Evolutionary conservation across 53 echinoderm and acorn worm genomes (phyloP).

Genomic region (Arbacia lixula): DNA sequence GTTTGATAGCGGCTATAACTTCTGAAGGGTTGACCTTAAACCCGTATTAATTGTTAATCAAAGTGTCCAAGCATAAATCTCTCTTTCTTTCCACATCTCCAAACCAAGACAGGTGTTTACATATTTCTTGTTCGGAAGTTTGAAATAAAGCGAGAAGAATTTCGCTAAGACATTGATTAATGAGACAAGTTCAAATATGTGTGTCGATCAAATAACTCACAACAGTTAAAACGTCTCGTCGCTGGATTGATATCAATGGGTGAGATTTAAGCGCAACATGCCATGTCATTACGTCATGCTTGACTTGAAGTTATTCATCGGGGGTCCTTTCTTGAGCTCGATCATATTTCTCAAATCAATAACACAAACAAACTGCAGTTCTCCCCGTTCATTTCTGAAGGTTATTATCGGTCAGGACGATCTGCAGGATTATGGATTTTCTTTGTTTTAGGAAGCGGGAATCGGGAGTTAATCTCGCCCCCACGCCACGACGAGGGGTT

Average conservation of each 20-base stretch:
- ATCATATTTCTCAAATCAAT: background rate
- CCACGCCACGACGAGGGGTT: constrained; percentile 23
- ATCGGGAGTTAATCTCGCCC: constrained; percentile 26
- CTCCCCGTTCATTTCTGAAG: constrained; percentile 5
- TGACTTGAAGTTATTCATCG: constrained; percentile 15
- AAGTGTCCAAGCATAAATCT: too few relatives aligned
- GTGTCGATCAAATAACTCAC: constrained; percentile 35
- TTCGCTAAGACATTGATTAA: constrained; percentile 24
- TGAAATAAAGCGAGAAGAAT: too few relatives aligned
- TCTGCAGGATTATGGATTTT: constrained; percentile 25
- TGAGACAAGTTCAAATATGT: constrained; percentile 2
- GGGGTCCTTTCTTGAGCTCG: background rate
- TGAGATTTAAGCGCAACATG: background rate
- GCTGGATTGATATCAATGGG: constrained; percentile 9
- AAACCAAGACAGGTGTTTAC: too few relatives aligned
- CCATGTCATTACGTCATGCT: background rate
- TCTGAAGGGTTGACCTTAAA: too few relatives aligned
- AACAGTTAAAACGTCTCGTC: constrained; percentile 28
- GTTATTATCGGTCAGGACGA: constrained; percentile 44
- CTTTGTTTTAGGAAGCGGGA: too few relatives aligned
- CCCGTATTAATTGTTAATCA: too few relatives aligned
- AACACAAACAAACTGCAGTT: constrained; percentile 12
- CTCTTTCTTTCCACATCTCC: too few relatives aligned
- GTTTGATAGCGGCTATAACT: too few relatives aligned
- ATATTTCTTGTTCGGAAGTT: too few relatives aligned